These are phyloP conservation scores for Metridium senile DNA, from an alignment of 92 coral and sea anemone species.

Conservation along the genomic window DNA sequence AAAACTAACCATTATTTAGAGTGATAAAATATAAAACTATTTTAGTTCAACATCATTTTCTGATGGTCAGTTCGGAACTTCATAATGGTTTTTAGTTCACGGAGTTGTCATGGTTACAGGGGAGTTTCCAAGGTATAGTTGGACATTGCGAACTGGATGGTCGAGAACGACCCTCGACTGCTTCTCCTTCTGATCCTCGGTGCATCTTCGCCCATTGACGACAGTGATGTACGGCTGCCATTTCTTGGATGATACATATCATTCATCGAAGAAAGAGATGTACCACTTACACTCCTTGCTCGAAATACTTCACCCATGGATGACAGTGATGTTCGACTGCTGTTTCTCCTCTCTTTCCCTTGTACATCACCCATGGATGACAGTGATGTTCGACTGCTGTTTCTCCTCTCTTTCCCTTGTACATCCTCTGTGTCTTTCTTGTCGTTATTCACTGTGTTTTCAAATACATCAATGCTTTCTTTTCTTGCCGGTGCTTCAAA, in stretches of 20 bases:
- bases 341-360: neutral
- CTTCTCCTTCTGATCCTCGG: slow-evolving; percentile 19
- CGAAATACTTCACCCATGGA: neutral
- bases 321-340: slow-evolving; percentile 1
- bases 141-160: slow-evolving; percentile 71
- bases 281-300: neutral
- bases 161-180: slow-evolving; percentile 62
- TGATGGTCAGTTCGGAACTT: no score
- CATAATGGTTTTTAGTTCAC: no score
- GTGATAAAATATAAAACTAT: no score
- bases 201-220: slow-evolving; percentile 15
- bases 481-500: slow-evolving; percentile 8
- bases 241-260: neutral
- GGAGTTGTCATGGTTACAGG: slow-evolving; percentile 26
- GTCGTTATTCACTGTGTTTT: neutral
- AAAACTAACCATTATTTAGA: no score
- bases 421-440: neutral
- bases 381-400: neutral
- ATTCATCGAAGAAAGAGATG: neutral
- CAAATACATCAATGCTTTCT: slow-evolving; percentile 2
- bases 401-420: neutral
- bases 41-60: no score
- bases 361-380: neutral
- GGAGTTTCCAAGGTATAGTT: slow-evolving; percentile 78
- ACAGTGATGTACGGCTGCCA: neutral